Evolutionary conservation across 2,888 invertebrate species (phyloP).

Genomic region (Heliconius ismenius): DNA sequence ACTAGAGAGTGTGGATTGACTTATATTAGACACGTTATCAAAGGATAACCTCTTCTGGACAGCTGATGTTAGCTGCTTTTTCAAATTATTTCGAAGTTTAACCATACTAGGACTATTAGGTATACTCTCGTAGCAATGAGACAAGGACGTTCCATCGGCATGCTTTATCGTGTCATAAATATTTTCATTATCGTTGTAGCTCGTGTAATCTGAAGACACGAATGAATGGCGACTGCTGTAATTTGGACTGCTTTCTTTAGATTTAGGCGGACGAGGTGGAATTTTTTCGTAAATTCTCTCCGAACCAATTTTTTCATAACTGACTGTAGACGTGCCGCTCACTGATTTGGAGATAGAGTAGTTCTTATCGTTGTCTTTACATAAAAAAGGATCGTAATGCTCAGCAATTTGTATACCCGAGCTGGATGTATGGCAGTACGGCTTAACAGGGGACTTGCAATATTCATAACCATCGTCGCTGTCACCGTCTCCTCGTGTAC

Average conservation of each 20-base stretch:
- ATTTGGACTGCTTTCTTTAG: conserved; percentile 69
- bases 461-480: conserved; percentile 79
- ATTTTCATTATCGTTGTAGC: conserved; percentile 79
- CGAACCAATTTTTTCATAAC: conserved; percentile 75
- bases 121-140: conserved; percentile 84
- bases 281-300: conserved; percentile 79
- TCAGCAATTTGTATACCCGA: conserved; percentile 79
- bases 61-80: conserved; percentile 64
- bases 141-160: conserved; percentile 72
- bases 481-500: conserved; percentile 74
- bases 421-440: conserved; percentile 71
- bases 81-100: conserved; percentile 68
- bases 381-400: conserved; percentile 68
- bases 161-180: conserved; percentile 85
- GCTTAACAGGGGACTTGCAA: conserved; percentile 74
- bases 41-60: conserved; percentile 73
- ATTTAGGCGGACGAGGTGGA: conserved; percentile 61
- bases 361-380: conserved; percentile 61
- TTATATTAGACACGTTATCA: conserved; percentile 75
- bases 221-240: conserved; percentile 70
- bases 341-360: conserved; percentile 72
- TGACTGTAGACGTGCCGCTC: conserved; percentile 73
- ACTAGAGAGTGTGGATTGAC: conserved; percentile 80
- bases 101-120: conserved; percentile 78
- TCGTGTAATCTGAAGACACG: conserved; percentile 66